Evolutionary conservation across 2,888 invertebrate species (phyloP), one percentile per base, ranked within the genome.

Genomic region (Ochlodes sylvanus): DNA sequence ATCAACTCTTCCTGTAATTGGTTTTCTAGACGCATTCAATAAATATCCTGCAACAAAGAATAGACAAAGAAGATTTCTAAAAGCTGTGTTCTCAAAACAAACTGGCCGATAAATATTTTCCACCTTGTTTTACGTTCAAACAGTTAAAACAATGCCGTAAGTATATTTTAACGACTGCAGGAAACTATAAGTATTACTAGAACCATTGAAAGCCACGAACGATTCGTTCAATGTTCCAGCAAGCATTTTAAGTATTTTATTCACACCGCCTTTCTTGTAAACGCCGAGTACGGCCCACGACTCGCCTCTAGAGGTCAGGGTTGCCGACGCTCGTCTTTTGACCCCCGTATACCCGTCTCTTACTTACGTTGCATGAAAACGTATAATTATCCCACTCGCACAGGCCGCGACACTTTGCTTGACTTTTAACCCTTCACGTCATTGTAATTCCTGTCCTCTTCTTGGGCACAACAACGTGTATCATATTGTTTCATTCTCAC

Each of bases 351-450:
- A 63, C 76, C 83, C 63, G 68, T 89, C 87, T 82, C 75, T 78
- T 74, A 81, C 86, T 68, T 66, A 77, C 87, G 15, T 71, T 72
- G 68, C 52, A 76, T 76, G 76, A 78, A 81, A 80, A 73, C 70
- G 71, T 85, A 80, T 71, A 15, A 71, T 70, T 69, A 69, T 89
- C 87, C 76, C 78, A 44, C 78, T 88, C 82, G 58, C 85, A 90
- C 90, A 89, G 91, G 92, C 89, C 90, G 82, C 88, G 90, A 91
- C 91, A 87, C 88, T 85, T 87, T 87, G 87, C 86, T 91, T 92
- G 90, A 92, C 93, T 85, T 90, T 86, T 92, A 89, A 92, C 92
- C 92, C 91, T 85, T 83, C 80, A 82, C 92, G 92, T 93, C 92
- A 93, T 87, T 90, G 87, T 86, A 81, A 77, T 76, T 74, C 79